Base-by-base conservation (phyloP, 2,888 invertebrate species). In the Philonicus albiceps region DNA sequence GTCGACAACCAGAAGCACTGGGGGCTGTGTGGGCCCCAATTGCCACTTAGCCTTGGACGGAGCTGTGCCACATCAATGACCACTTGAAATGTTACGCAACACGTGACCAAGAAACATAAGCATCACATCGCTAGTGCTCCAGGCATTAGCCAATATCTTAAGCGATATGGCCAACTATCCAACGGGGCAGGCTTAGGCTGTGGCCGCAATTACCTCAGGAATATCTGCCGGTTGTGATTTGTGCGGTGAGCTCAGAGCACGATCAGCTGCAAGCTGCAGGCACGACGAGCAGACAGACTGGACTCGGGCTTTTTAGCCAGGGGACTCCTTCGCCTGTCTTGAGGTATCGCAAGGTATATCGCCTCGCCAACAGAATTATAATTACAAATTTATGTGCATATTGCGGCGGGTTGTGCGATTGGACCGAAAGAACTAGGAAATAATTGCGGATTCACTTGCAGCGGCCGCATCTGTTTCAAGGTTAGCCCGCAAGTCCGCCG, bases 381-480 rank as follows among this genome's bases (percentile, higher is more conserved):
- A 80, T 80, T 53, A 80, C 80, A 80, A 80, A 80, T 80, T 80
- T 80, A 80, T 80, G 80, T 80, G 80, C 80, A 53, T 80, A 80
- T 80, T 43, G 5, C 16, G 49, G 31, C 80, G 31, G 27, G 27
- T 80, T 80, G 80, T 27, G 80, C 53, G 19, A 49, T n/a, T n/a
- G n/a, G 53, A 30, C 27, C 7, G n/a, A 53, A 43, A 43, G 22
- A 53, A 80, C 30, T 49, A 80, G 80, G 80, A 80, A 80, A 80
- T 80, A 80, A 80, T 80, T 80, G 80, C 53, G 49, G 80, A 80
- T 80, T 80, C 80, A 80, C 80, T 80, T 53, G 80, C 80, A 80
- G 11, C 19, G 43, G 80, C 22, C 30, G 80, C 16, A 80, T 49
- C 30, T 43, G 53, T 80, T 80, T 80, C 80, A 80, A 80, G 80